Evolutionary conservation across 2,113 vertebrate genomes (phyloP), one percentile per base, ranked within the genome.

Genomic region (Percina caprodes): DNA sequence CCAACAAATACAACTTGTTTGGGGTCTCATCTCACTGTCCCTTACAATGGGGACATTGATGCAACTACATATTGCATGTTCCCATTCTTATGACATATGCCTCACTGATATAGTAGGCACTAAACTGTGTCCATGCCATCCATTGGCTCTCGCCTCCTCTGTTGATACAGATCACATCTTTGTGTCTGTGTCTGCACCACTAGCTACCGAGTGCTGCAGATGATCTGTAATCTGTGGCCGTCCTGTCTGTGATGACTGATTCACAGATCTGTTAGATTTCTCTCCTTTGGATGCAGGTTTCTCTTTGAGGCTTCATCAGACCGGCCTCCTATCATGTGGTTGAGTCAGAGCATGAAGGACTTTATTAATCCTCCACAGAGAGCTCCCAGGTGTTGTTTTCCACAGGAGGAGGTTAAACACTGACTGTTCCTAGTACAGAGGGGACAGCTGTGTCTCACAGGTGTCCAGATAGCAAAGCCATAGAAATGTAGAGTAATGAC

Each of bases 361-460:
- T 86, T 83, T 82, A 91, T 90, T 79, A 83, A 72, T 77, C 56
- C 78, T 74, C 69, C 63, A 54, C 60, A 33, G 60, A 88, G 74
- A 58, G 74, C 73, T 79, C 72, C 55, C 83, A n/a, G 80, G 79
- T 86, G 88, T 83, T 79, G 74, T 60, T 73, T 78, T 82, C 70
- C 63, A 82, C 80, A 80, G 74, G 45, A 69, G 69, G 51, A 86
- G 86, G 76, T 66, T 69, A 85, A 59, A 66, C 69, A 52, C 51
- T 62, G 69, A 59, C 75, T 52, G 66, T 24, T 69, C 23, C 35
- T 49, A 68, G 62, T 63, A 18, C 39, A 49, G 55, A 62, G 66
- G 16, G 52, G 3, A n/a, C 33, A 77, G 16, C 24, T 58, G 24
- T 19, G 60, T 49, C 76, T 45, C n/a, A 52, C 59, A 54, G 52